Base-by-base conservation (phyloP, 2,797 vertebrate species). In the Carcharodon carcharias region DNA sequence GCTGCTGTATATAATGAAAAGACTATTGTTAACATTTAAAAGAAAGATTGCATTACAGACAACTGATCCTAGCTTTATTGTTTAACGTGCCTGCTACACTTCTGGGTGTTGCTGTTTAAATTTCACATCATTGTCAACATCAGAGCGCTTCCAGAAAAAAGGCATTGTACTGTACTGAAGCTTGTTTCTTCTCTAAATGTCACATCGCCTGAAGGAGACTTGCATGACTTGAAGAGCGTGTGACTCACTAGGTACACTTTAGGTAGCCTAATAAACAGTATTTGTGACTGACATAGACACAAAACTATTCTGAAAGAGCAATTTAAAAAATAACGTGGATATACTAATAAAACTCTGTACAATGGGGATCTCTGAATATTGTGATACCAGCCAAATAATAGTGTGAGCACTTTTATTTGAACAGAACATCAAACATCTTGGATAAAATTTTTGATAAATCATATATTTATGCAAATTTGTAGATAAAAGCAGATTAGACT, bases 101-200 rank as follows among this genome's bases (percentile, higher is more conserved):
- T 92, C 89, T 92, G 58, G 31, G n/a, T 92, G 89, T 65, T 92
- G 89, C 58, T 92, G 89, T 92, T 92, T 92, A 92, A 92, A 92
- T 92, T 65, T 65, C 58, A 65, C 89, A 92, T 65, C 35, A 92
- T 92, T 92, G 89, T 92, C 61, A 92, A 65, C 89, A 92, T 92
- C 89, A n/a, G 18, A 92, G 61, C 40, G 6, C 89, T 92, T 92
- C 35, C 89, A 65, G 58, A 40, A n/a, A 92, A 63, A 40, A 65
- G 35, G 89, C 89, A 92, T n/a, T 63, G 35, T 65, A 21, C 14
- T n/a, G 35, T 23, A 8, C 35, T 92, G 61, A 92, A 92, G 35
- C 89, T 63, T 40, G 82, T 50, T 85, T 85, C 82, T 85, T 85
- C 45, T 26, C 16, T 23, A 85, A 85, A 85, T 85, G 82, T 85